Evolutionary conservation across 2,888 invertebrate genomes (phyloP), one percentile per base, ranked within the genome.

Genomic region (Pterobdella sp.): DNA sequence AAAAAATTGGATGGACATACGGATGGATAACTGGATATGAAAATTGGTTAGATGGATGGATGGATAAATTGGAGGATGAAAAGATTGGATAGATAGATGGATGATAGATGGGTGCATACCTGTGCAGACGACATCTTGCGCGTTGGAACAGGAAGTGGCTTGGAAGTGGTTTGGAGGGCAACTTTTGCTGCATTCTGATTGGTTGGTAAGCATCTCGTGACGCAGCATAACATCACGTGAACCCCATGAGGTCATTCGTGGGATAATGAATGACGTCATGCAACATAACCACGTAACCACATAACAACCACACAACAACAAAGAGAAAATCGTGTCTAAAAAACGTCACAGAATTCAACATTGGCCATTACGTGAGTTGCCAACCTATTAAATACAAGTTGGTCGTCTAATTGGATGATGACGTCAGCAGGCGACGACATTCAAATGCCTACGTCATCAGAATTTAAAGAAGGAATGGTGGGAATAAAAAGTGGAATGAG

Each of bases 171-270:
- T 36, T 34, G 68, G 26, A 2, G 68, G 68, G 22, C 68, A 68
- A 36, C 1, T n/a, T 2, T 18, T 34, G 36, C 36, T 68, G 68
- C 68, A 68, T 35, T 68, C 68, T 68, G 34, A 68, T 7, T 42
- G 7, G 49, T 7, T 42, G 49, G 49, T 14, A 22, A 14, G 49
- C 49, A 42, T 42, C 22, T 22, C 22, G 49, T 42, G 49, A 42
- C 7, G 7, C 22, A 22, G 49, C 22, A 42, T 7, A 14, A 22
- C 49, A 42, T 42, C 22, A 7, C 22, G 49, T 42, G 49, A 42
- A 42, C 22, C 22, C 10, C 10, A 14, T 7, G 49, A 42, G 49
- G 7, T 7, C 49, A 42, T 42, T 42, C 49, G n/a, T n/a, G n/a
- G n/a, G n/a, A n/a, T n/a, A n/a, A n/a, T n/a, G n/a, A n/a, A n/a